Conservation (phyloP, 2,888 invertebrate genomes). For the Unio delphinus region DNA sequence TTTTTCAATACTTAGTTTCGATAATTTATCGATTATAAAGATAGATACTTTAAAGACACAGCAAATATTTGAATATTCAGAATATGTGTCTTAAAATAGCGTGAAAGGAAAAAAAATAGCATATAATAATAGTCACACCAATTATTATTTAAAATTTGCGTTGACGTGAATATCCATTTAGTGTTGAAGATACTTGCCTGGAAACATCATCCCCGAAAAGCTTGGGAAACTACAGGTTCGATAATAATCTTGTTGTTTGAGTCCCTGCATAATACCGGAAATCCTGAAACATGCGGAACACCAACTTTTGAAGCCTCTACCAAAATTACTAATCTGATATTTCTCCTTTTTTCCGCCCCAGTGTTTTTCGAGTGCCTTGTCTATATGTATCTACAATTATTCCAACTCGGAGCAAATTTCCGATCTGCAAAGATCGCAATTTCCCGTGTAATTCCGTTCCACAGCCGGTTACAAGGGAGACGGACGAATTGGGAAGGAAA, state of each 20-base stretch:
- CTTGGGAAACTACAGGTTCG: slow-evolving; percentile 64
- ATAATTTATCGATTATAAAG: too few species aligned
- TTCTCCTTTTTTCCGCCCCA: slow-evolving; percentile 31
- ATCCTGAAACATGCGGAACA: slow-evolving; percentile 15
- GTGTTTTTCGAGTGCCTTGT: slow-evolving; percentile 27
- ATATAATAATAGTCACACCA: background rate
- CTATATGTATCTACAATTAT: slow-evolving; percentile 52
- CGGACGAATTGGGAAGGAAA: slow-evolving; percentile 58
- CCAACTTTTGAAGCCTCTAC: slow-evolving; percentile 22
- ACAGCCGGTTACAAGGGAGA: slow-evolving; percentile 55
- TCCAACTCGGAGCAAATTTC: slow-evolving; percentile 46
- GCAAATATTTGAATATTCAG: too few species aligned
- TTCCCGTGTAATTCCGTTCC: slow-evolving; percentile 55
- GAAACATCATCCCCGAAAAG: slow-evolving; percentile 64
- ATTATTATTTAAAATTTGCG: background rate
- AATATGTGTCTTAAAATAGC: too few species aligned
- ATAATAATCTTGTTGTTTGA: slow-evolving; percentile 67
- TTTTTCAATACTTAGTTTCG: too few species aligned
- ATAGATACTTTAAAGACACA: too few species aligned
- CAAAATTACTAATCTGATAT: slow-evolving; percentile 23
- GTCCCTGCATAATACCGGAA: slow-evolving; percentile 56
- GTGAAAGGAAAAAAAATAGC: background rate
- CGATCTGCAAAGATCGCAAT: slow-evolving; percentile 55
- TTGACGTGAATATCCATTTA: background rate
- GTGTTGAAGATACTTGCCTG: slow-evolving; percentile 45